These are phyloP conservation scores for Dufourea novaeangliae DNA, from an alignment of 1,140 invertebrate genomes.

Conservation along the genomic window DNA sequence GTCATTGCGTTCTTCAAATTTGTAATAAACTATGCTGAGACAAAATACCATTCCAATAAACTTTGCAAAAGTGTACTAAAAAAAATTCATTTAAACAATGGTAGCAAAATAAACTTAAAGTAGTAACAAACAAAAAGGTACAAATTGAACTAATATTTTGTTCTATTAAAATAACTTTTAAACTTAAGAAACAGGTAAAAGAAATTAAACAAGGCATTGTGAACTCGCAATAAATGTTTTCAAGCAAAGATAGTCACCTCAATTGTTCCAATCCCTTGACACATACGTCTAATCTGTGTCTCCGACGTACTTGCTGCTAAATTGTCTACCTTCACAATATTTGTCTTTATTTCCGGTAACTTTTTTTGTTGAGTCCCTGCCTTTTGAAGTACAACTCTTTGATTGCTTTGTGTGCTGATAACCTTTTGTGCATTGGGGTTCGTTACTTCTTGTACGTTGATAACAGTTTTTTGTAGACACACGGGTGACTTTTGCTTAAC, in stretches of 20 bases:
- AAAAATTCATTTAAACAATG: not conserved
- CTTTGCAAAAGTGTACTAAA: not conserved
- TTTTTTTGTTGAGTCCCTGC: conserved; percentile 51
- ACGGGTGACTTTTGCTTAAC: conserved; percentile 30
- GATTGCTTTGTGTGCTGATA: conserved; percentile 62
- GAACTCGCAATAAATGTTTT: conserved; percentile 40
- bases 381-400: conserved; percentile 79
- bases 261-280: conserved; percentile 82
- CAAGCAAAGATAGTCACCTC: conserved; percentile 81
- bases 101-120: not conserved
- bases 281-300: conserved; percentile 81
- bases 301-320: conserved; percentile 82
- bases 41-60: not conserved
- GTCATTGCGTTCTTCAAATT: not conserved
- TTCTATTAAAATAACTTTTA: not conserved
- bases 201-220: not conserved
- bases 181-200: conserved; percentile 2
- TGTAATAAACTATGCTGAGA: not conserved
- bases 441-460: conserved; percentile 40
- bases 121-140: conserved; percentile 1
- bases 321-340: conserved; percentile 82
- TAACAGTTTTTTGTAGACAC: conserved; percentile 49
- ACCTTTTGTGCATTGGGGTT: conserved; percentile 57
- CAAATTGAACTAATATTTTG: not conserved
- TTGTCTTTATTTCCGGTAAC: conserved; percentile 73